A percentile compares a stretch with the other conserved stretches of the same genome.
These are phyloP conservation scores for Sebastes nivosus DNA, from an alignment of 2,797 vertebrate genomes.

Conservation along the genomic window DNA sequence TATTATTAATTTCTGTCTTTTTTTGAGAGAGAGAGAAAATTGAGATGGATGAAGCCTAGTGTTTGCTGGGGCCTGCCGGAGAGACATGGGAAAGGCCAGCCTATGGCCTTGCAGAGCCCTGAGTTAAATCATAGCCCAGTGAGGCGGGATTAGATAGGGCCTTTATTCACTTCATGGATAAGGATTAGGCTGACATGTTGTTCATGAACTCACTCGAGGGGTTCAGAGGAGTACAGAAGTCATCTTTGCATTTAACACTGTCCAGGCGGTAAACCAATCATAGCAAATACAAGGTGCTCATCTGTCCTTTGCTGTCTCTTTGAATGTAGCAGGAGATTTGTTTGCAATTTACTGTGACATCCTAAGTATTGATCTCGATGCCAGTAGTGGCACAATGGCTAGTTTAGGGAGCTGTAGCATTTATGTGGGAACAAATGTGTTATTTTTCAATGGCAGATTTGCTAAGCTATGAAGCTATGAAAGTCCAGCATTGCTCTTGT, in stretches of 20 bases:
- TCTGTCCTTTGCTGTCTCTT: constrained; percentile 32
- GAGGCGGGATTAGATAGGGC: constrained; percentile 47
- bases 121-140: constrained; percentile 33
- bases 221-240: constrained; percentile 15
- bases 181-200: constrained; percentile 44
- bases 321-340: constrained; percentile 28
- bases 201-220: constrained; percentile 40
- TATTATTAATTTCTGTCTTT: constrained; percentile 73
- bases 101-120: not conserved
- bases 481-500: constrained; percentile 4
- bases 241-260: constrained; percentile 14
- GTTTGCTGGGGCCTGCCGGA: constrained; percentile 22
- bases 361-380: constrained; percentile 26
- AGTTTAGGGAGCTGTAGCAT: not conserved
- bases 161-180: constrained; percentile 43
- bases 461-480: constrained; percentile 14
- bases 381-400: not conserved
- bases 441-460: constrained; percentile 47
- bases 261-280: constrained; percentile 7
- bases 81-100: constrained; percentile 2
- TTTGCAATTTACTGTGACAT: constrained; percentile 48
- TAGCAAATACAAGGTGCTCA: not conserved
- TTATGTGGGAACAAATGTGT: constrained; percentile 15
- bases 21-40: constrained; percentile 57
- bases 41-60: constrained; percentile 71